Base-by-base conservation (phyloP, 2,888 invertebrate species). In the Noctua comes region DNA sequence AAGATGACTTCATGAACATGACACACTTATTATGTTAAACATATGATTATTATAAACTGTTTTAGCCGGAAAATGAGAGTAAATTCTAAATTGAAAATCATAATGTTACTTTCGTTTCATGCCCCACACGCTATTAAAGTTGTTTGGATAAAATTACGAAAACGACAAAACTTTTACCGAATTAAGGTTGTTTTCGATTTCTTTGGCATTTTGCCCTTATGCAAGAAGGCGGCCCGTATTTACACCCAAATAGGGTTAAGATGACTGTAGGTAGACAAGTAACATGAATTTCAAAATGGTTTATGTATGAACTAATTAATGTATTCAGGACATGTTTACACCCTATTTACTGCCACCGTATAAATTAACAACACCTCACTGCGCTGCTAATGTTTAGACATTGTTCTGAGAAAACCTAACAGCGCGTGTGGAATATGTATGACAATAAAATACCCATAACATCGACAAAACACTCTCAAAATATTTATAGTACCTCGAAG, bases 1-100 rank as follows among this genome's bases (percentile, higher is more conserved):
- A 71, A 78, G 80, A 86, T 79, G 78, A 84, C 86, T 86, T 87
- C 80, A 82, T 89, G 83, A 84, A 82, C 86, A 77, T 88, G 88
- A 84, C 88, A 88, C 82, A 90, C 88, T 83, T 89, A 77, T 72
- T 72, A 68, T 75, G 66, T 83, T 51, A 74, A 77, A 82, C 59
- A 73, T 73, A 24, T 75, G 77, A 85, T 85, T 83, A 76, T 76
- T 76, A 71, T 76, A 77, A 82, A 76, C 68, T 69, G 62, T 27
- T 77, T 72, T 74, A 77, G 10, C 51, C 40, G 54, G 74, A 57
- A 89, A 89, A 82, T 81, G 54, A 76, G 73, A 80, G 77, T 74
- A 64, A 77, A 62, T 66, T 81, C n/a, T 11, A 71, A 78, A 76
- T 83, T 80, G 75, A 76, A 86, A 86, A 77, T 82, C 66, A 76